A percentile compares a stretch with the other conserved stretches of the same genome.
Conservation (phyloP, 1,140 invertebrate genomes). For the Saxidomus purpurata region DNA sequence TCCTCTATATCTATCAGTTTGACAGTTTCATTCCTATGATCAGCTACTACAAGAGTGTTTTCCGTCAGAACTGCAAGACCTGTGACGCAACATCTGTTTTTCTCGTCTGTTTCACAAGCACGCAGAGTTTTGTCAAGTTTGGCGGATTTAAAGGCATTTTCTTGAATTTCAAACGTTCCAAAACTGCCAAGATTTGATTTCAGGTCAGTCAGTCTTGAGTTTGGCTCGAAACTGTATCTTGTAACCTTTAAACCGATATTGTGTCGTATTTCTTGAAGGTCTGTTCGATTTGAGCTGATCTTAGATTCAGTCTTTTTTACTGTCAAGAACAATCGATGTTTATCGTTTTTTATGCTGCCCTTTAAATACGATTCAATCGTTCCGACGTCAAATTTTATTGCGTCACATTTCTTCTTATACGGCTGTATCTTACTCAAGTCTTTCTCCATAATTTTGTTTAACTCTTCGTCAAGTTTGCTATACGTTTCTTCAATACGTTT, state of each 20-base stretch:
- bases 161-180: not conserved
- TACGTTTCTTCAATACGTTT: not conserved
- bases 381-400: not conserved
- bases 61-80: not conserved
- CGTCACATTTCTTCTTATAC: not conserved
- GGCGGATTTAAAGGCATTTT: not conserved
- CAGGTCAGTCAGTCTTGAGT: not conserved
- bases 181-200: not conserved
- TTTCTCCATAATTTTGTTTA: not conserved
- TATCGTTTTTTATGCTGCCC: not conserved
- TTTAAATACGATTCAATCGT: not conserved
- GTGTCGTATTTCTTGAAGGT: not conserved
- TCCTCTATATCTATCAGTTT: not conserved
- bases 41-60: not conserved
- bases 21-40: not conserved
- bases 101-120: not conserved
- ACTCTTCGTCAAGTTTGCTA: not conserved
- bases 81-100: not conserved
- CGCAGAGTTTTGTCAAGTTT: not conserved
- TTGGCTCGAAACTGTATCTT: not conserved
- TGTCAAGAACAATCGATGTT: not conserved
- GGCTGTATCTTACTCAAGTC: not conserved
- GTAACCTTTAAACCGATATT: not conserved
- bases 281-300: not conserved
- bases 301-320: not conserved